Base-by-base conservation (phyloP, 2,113 vertebrate genomes). In the Trematocara macrostoma region DNA sequence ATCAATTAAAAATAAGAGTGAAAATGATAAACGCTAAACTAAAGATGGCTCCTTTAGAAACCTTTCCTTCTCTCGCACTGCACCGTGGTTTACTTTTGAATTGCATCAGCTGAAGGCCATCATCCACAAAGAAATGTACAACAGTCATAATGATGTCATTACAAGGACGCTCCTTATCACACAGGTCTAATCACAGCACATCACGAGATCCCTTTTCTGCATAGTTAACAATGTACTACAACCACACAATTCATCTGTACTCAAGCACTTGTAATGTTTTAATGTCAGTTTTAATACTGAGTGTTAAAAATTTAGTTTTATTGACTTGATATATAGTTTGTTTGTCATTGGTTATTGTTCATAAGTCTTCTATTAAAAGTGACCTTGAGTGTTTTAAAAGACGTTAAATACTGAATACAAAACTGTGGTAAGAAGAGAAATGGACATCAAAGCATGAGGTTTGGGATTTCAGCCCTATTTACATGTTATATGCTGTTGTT, bases 21-120 rank as follows among this genome's bases (percentile, higher is more conserved):
- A 64, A 64, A 64, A 7, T 7, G 34, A 64, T n/a, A n/a, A n/a
- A 64, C 0, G 16, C 2, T 64, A 3, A 64, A 64, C 31, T 64
- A 64, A 38, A 38, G 0, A 38, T 64, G 16, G 59, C 59, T 64
- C 31, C 59, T 64, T 7, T 64, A 7, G 4, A 38, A 38, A 35
- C 31, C 31, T 64, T 64, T 11, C 10, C 31, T 64, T 64, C 34
- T n/a, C 34, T 38, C 0, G 0, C 10, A 38, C 6, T 38, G 59
- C 16, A 38, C 59, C 1, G 10, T 64, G 16, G 59, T 64, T n/a
- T 64, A 38, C 31, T 38, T n/a, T n/a, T 38, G 0, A 64, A 38
- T 38, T n/a, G 31, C 3, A 61, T 35, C 5, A 61, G 31, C 59
- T 38, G 31, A 38, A 64, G 16, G 59, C 16, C 10, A 64, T 35